phyloP scores from a whole-genome alignment of 2,797 vertebrate genomes.

The Galago senegalensis region DNA sequence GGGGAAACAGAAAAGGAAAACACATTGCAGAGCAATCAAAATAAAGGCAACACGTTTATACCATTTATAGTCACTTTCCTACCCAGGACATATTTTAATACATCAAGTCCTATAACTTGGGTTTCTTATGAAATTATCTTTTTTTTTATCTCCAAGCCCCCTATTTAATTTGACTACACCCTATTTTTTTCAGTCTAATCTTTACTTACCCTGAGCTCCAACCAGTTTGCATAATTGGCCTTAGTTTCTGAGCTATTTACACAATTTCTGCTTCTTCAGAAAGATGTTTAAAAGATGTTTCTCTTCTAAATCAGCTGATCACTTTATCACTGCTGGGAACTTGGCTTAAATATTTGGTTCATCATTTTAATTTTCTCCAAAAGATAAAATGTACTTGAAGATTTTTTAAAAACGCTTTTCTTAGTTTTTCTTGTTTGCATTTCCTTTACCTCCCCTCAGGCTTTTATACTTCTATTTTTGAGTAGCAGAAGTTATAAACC shows the following conservation, averaged over 20 bases:
- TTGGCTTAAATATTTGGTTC: slow-evolving; percentile 43
- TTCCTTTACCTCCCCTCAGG: neutral
- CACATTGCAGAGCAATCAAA: slow-evolving; percentile 17
- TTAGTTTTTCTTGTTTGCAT: slow-evolving; percentile 45
- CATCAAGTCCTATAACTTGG: neutral
- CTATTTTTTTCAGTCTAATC: neutral
- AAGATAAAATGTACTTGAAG: slow-evolving; percentile 17
- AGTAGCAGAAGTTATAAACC: slow-evolving; percentile 46
- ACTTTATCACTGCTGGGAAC: slow-evolving; percentile 25
- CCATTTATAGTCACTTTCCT: neutral
- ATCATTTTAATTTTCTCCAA: slow-evolving; percentile 32
- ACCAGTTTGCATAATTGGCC: neutral
- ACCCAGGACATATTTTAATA: neutral
- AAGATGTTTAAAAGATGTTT: neutral
- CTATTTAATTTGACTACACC: neutral
- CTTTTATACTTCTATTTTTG: slow-evolving; percentile 57
- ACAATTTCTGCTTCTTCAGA: slow-evolving; percentile 51
- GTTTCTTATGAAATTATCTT: slow-evolving; percentile 9
- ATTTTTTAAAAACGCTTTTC: neutral
- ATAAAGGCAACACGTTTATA: neutral
- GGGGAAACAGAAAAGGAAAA: neutral
- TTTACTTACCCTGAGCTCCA: slow-evolving; percentile 12
- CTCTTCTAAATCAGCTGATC: slow-evolving; percentile 40
- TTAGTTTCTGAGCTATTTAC: slow-evolving; percentile 41
- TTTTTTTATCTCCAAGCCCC: neutral